These are phyloP conservation scores for Drosophila testacea DNA, from an alignment of 2,888 invertebrate genomes.

Conservation along the genomic window DNA sequence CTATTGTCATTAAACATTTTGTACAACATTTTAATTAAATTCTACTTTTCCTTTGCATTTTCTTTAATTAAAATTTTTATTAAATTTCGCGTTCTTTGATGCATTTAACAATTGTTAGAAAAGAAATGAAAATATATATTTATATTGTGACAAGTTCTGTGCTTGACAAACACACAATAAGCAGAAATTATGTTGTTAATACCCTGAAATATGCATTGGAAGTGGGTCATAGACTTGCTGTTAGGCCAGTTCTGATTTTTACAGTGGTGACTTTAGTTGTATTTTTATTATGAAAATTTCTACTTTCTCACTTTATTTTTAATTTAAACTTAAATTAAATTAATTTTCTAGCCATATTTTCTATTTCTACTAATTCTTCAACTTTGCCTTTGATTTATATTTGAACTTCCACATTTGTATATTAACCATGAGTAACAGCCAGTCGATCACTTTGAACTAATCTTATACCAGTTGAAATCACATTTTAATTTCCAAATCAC, in stretches of 20 bases:
- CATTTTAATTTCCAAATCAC: conserved; percentile 12
- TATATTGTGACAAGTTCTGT: conserved; percentile 24
- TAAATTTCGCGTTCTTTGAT: conserved; percentile 1
- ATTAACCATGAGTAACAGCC: background rate
- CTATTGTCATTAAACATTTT: conserved; percentile 7
- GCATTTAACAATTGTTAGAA: background rate
- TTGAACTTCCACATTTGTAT: background rate
- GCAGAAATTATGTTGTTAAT: conserved; percentile 3
- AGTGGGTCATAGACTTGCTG: background rate
- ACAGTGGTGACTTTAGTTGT: too few relatives aligned
- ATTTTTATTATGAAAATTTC: background rate
- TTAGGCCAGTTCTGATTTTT: background rate
- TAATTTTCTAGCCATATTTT: too few relatives aligned
- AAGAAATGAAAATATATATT: background rate
- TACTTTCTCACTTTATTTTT: background rate
- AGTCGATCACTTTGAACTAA: background rate
- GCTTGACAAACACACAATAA: conserved; percentile 39
- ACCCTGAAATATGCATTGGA: background rate
- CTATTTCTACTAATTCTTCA: background rate
- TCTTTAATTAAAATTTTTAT: conserved; percentile 17
- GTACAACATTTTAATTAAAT: too few relatives aligned
- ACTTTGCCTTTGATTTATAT: background rate
- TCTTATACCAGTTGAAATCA: background rate
- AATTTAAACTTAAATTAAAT: too few relatives aligned
- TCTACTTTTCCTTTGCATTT: conserved; percentile 2